These are phyloP conservation scores for Pissodes strobi DNA, from an alignment of 1,140 invertebrate species.

Conservation along the genomic window DNA sequence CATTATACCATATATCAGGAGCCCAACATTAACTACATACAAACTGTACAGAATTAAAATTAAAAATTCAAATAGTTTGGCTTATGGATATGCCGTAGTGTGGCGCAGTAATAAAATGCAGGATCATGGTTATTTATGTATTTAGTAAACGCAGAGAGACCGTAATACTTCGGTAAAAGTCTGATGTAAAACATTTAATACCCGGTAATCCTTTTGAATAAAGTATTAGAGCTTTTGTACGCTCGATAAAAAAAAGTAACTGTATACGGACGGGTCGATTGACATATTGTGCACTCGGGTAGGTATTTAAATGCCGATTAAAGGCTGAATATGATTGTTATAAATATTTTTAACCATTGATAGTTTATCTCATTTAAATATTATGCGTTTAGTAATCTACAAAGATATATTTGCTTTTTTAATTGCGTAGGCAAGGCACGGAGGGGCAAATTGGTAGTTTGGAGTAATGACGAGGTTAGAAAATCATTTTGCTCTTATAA, in stretches of 20 bases:
- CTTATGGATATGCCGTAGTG: slow-evolving; percentile 28
- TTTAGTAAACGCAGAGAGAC: slow-evolving; percentile 30
- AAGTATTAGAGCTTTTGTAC: slow-evolving; percentile 32
- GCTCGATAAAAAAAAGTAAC: slow-evolving; percentile 22
- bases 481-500: too few species aligned
- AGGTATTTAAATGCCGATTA: slow-evolving; percentile 3
- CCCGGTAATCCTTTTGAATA: slow-evolving; percentile 30
- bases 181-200: slow-evolving; percentile 33
- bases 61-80: slow-evolving; percentile 36
- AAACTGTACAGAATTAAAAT: slow-evolving; percentile 32
- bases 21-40: too few species aligned
- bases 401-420: too few species aligned
- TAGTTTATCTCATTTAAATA: neutral
- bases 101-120: slow-evolving; percentile 33
- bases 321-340: neutral
- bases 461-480: too few species aligned
- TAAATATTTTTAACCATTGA: neutral
- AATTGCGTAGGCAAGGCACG: too few species aligned
- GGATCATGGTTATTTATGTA: slow-evolving; percentile 35
- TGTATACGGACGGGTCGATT: slow-evolving; percentile 10
- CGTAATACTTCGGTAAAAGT: slow-evolving; percentile 32
- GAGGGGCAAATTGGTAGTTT: too few species aligned
- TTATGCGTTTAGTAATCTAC: too few species aligned
- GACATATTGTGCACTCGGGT: slow-evolving; percentile 1
- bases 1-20: too few species aligned